These are phyloP conservation scores for Synaphobranchus kaupii DNA, from an alignment of 2,797 vertebrate species.

Conservation along the genomic window DNA sequence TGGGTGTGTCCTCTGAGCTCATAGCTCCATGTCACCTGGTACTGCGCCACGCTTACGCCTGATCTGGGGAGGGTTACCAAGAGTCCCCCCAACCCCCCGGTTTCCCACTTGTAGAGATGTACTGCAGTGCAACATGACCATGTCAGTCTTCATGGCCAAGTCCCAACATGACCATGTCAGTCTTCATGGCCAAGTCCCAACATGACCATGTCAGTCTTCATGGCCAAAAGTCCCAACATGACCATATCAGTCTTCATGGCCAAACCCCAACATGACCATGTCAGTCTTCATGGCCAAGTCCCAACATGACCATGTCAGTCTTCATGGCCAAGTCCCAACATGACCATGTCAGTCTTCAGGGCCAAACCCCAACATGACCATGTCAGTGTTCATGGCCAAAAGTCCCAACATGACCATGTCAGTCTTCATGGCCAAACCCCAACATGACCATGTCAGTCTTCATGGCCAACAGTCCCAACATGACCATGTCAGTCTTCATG, in stretches of 20 bases:
- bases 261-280: not conserved
- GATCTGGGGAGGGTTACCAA: not conserved
- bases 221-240: not conserved
- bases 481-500: not conserved
- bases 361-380: not conserved
- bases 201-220: too few species aligned
- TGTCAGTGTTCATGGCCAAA: too few species aligned
- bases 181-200: not conserved
- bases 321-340: not conserved
- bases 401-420: not conserved
- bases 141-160: too few species aligned
- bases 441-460: too few species aligned
- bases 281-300: too few species aligned
- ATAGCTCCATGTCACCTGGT: not conserved
- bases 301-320: not conserved
- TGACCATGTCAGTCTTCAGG: too few species aligned
- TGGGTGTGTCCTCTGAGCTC: not conserved
- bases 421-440: not conserved
- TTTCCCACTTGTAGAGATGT: not conserved
- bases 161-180: too few species aligned
- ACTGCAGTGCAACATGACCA: not conserved
- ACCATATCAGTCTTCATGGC: too few species aligned
- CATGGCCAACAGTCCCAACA: not conserved
- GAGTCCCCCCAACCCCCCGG: not conserved
- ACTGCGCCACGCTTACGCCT: too few species aligned